Conservation (phyloP, 2,113 vertebrate species). For the Pteropus alecto region DNA sequence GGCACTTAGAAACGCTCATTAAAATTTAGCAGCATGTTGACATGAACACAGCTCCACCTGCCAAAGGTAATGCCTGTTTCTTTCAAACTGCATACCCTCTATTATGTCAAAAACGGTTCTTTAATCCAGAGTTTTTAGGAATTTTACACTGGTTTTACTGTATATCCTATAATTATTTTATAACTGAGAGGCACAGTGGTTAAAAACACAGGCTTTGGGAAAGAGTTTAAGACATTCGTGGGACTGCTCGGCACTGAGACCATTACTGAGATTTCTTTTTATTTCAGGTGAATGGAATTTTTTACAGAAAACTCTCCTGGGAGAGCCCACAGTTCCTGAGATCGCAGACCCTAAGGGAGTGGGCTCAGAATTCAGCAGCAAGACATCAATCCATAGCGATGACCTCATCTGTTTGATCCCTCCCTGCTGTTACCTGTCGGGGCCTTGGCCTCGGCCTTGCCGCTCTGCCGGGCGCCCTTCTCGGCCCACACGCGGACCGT, state of each 20-base stretch:
- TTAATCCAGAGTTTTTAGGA: not conserved
- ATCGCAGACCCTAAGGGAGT: not conserved
- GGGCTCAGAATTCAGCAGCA: no score
- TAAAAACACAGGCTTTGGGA: not conserved
- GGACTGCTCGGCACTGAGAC: not conserved
- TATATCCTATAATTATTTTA: not conserved
- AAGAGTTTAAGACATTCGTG: not conserved
- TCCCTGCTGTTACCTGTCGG: constrained; percentile 81
- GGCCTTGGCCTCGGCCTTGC: constrained; percentile 79
- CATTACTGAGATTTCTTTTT: not conserved
- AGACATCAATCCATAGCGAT: not conserved
- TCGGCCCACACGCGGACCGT: constrained; percentile 84
- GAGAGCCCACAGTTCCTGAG: not conserved
- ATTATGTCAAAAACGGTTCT: not conserved
- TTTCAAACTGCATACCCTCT: not conserved
- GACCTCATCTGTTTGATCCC: no score
- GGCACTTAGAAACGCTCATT: not conserved
- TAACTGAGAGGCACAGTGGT: not conserved
- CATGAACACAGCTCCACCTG: not conserved
- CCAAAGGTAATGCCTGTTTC: not conserved
- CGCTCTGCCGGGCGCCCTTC: constrained; percentile 82
- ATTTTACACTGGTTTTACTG: not conserved
- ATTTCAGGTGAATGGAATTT: not conserved
- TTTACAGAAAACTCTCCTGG: not conserved
- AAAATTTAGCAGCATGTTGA: not conserved